These are phyloP conservation scores for Belgica antarctica DNA, from an alignment of 2,888 invertebrate species.

Conservation along the genomic window DNA sequence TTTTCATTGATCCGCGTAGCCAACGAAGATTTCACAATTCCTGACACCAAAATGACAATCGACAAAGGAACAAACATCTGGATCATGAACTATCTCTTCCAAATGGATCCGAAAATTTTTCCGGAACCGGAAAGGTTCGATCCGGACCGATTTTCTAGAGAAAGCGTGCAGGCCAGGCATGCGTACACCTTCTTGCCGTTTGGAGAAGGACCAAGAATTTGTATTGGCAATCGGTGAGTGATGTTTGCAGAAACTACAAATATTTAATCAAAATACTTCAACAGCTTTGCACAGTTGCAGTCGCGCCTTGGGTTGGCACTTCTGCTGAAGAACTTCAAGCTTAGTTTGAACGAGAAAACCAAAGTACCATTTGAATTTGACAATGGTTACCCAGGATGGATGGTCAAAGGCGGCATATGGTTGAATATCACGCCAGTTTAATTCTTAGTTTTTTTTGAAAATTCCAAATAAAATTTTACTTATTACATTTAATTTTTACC, in stretches of 20 bases:
- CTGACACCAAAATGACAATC: conserved; percentile 53
- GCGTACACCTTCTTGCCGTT: conserved; percentile 6
- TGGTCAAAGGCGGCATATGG: neutral
- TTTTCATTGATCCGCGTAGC: conserved; percentile 51
- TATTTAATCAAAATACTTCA: neutral
- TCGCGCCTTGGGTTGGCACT: neutral
- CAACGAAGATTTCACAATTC: conserved; percentile 55
- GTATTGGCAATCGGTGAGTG: conserved; percentile 8
- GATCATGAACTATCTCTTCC: conserved; percentile 50
- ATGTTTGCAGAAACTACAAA: neutral
- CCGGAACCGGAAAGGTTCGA: conserved; percentile 53
- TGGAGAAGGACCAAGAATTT: conserved; percentile 19
- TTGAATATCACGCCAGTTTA: neutral
- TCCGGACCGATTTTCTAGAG: conserved; percentile 53
- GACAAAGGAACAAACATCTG: conserved; percentile 53
- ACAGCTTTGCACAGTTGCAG: conserved; percentile 27
- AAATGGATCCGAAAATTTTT: conserved; percentile 53
- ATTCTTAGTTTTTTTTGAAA: no score
- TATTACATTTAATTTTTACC: no score
- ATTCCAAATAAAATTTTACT: no score
- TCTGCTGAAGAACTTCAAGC: conserved; percentile 4
- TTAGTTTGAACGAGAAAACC: conserved; percentile 46
- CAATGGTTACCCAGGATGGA: neutral
- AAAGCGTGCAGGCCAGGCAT: conserved; percentile 47
- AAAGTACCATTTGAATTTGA: conserved; percentile 49